Conservation (phyloP, 2,888 invertebrate genomes). For the Nebria salina region DNA sequence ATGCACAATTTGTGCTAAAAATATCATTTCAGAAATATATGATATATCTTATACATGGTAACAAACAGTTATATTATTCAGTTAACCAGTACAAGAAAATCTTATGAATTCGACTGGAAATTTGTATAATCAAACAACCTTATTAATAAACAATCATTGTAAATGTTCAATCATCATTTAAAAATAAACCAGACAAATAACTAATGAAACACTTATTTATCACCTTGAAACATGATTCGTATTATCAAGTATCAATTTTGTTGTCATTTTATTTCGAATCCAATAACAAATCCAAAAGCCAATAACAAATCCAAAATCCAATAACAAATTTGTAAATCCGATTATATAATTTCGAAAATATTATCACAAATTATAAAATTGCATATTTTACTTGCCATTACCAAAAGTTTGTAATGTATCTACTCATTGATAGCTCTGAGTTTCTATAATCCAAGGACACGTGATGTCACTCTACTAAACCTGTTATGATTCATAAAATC, state of each 20-base stretch:
- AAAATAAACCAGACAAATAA: not conserved
- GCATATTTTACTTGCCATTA: conserved; percentile 19
- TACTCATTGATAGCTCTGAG: conserved; percentile 28
- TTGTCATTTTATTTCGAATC: not conserved
- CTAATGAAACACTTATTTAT: not conserved
- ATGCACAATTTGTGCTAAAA: too few species aligned
- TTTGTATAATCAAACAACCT: not conserved
- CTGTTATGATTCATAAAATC: not conserved
- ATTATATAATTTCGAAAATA: too few species aligned
- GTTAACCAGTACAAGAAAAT: too few species aligned
- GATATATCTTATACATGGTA: too few species aligned
- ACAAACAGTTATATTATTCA: too few species aligned
- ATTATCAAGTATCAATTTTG: not conserved
- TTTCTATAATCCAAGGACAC: not conserved
- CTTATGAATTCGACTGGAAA: not conserved
- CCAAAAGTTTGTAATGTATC: conserved; percentile 35
- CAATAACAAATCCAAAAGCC: too few species aligned
- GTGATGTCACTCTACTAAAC: not conserved
- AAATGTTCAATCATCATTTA: not conserved
- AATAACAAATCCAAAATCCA: too few species aligned
- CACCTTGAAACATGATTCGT: not conserved
- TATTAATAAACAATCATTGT: not conserved
- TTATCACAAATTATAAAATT: too few species aligned
- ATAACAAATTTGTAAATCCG: too few species aligned
- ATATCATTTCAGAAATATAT: too few species aligned